These are phyloP conservation scores for Argynnis bischoffii DNA, from an alignment of 2,888 invertebrate species.

Conservation along the genomic window DNA sequence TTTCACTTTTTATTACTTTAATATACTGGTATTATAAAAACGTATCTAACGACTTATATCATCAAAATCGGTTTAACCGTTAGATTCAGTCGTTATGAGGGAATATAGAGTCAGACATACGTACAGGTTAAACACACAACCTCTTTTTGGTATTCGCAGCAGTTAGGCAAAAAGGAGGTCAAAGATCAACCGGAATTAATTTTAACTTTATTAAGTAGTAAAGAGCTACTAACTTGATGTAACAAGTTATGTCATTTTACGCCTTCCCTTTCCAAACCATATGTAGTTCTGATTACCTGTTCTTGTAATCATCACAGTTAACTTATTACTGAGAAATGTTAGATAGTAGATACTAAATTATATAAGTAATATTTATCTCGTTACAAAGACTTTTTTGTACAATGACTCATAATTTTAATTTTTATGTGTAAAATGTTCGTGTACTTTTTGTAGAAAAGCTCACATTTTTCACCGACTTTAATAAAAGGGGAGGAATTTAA, in stretches of 20 bases:
- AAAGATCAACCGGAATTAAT: constrained; percentile 15
- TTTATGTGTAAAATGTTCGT: no score
- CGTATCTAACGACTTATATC: no score
- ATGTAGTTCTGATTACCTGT: constrained; percentile 15
- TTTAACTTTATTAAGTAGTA: not conserved
- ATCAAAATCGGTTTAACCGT: no score
- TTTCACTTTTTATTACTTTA: no score
- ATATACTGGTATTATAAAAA: no score
- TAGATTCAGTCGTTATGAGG: no score
- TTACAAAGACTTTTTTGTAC: not conserved
- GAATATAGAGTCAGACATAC: no score
- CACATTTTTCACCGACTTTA: no score
- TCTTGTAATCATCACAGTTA: constrained; percentile 8
- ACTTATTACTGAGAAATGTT: constrained; percentile 7
- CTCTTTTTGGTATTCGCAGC: no score
- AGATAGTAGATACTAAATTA: constrained; percentile 13
- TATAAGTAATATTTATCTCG: not conserved
- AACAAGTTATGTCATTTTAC: constrained; percentile 28
- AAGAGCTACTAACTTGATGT: constrained; percentile 7
- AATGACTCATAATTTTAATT: not conserved
- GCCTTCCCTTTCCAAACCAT: constrained; percentile 30
- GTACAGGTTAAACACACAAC: no score
- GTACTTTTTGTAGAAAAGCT: no score
- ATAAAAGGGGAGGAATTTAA: no score
- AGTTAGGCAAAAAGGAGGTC: not conserved